phyloP scores from a whole-genome alignment of 2,797 vertebrate species.

The Melanotaenia pygmaea region DNA sequence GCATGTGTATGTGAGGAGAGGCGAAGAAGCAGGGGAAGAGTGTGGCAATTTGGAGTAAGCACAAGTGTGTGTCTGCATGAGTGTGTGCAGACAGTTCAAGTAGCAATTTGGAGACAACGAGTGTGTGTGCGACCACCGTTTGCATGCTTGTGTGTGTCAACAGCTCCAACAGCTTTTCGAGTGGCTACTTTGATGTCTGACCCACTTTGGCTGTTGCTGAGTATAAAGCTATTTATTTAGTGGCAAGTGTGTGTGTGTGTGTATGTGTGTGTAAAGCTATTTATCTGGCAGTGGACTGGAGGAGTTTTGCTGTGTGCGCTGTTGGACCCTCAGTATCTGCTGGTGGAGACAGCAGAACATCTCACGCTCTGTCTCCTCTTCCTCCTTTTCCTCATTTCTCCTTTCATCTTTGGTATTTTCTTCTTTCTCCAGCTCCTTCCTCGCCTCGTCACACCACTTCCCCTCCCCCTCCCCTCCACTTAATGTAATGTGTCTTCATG shows the following conservation, averaged over 20 bases:
- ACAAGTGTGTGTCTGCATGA: slow-evolving; percentile 49
- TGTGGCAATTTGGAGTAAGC: slow-evolving; percentile 72
- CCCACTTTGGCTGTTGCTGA: slow-evolving; percentile 81
- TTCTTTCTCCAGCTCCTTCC: not conserved
- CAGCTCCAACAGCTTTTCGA: slow-evolving; percentile 76
- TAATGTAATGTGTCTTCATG: slow-evolving; percentile 51
- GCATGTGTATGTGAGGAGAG: slow-evolving; percentile 21
- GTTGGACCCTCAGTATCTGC: slow-evolving; percentile 64
- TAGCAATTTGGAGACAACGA: slow-evolving; percentile 73
- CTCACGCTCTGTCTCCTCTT: slow-evolving; percentile 41
- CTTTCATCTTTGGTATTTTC: slow-evolving; percentile 26
- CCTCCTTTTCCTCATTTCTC: slow-evolving; percentile 11
- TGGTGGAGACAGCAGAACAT: slow-evolving; percentile 60
- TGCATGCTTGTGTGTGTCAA: slow-evolving; percentile 49
- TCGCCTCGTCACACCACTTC: not conserved
- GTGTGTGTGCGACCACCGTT: slow-evolving; percentile 30
- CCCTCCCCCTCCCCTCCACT: slow-evolving; percentile 13
- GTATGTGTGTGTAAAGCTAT: slow-evolving; percentile 54
- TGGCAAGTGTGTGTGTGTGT: slow-evolving; percentile 37
- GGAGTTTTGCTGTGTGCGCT: slow-evolving; percentile 56
- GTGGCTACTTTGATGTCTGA: slow-evolving; percentile 83
- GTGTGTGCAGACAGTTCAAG: slow-evolving; percentile 72
- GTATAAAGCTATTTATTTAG: slow-evolving; percentile 81
- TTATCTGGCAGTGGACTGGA: slow-evolving; percentile 65
- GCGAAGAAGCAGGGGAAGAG: slow-evolving; percentile 23